These are phyloP conservation scores for Hippopotamyrus pictus DNA, from an alignment of 2,797 vertebrate species.

Conservation along the genomic window DNA sequence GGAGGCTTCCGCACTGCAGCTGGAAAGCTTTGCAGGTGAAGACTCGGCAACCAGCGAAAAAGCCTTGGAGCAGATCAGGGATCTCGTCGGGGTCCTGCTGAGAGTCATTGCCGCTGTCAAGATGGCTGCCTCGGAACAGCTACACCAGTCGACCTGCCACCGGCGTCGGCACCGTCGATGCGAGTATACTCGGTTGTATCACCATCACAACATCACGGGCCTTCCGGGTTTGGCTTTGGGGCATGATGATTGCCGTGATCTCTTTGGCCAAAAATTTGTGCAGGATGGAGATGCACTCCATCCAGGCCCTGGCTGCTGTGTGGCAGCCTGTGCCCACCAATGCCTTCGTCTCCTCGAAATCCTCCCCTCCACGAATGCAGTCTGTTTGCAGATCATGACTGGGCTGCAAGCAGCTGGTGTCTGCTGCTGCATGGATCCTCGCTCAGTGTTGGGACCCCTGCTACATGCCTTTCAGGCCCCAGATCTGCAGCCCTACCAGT, in stretches of 20 bases:
- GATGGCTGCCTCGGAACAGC: slow-evolving; percentile 87
- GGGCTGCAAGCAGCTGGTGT: slow-evolving; percentile 83
- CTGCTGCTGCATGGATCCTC: slow-evolving; percentile 96
- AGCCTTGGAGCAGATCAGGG: slow-evolving; percentile 67
- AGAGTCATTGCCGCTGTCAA: slow-evolving; percentile 88
- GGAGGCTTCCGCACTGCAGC: slow-evolving; percentile 74
- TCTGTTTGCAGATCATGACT: slow-evolving; percentile 76
- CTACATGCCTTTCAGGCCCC: slow-evolving; percentile 79
- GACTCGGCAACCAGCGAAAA: slow-evolving; percentile 56
- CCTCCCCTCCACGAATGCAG: slow-evolving; percentile 68
- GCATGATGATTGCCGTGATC: slow-evolving; percentile 67
- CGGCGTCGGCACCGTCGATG: slow-evolving; percentile 85
- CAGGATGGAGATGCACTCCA: slow-evolving; percentile 61
- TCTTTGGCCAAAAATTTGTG: slow-evolving; percentile 69
- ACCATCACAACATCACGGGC: slow-evolving; percentile 90
- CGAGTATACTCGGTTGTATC: slow-evolving; percentile 89
- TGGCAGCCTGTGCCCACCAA: slow-evolving; percentile 87
- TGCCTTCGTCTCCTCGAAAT: slow-evolving; percentile 77
- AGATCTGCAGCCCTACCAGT: slow-evolving; percentile 70
- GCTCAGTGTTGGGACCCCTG: slow-evolving; percentile 78
- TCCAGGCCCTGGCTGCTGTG: slow-evolving; percentile 85
- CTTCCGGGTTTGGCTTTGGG: slow-evolving; percentile 84
- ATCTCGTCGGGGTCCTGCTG: slow-evolving; percentile 74
- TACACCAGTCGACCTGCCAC: slow-evolving; percentile 84
- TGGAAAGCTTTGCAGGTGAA: slow-evolving; percentile 67